Percentiles rank a stretch among this genome's conserved stretches.
Conservation (phyloP, 2,113 vertebrate genomes). For the Nyctereutes procyonoides region DNA sequence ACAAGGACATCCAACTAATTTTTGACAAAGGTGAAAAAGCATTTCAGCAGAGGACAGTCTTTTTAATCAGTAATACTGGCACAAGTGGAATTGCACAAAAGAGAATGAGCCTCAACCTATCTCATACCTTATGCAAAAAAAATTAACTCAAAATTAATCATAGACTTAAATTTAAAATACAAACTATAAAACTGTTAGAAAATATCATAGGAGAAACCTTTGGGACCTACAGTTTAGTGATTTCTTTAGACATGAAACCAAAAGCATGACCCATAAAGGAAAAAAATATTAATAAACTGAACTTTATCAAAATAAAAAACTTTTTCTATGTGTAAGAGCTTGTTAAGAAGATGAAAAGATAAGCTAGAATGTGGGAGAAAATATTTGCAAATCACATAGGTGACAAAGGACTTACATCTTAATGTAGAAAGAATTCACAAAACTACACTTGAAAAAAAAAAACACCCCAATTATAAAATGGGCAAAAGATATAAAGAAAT, state of each 20-base stretch:
- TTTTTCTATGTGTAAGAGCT: background rate
- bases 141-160: slow-evolving; percentile 1
- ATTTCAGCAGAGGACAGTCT: background rate
- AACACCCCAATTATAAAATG: background rate
- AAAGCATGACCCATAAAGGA: background rate
- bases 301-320: background rate
- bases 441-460: background rate
- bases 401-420: background rate
- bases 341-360: background rate
- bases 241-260: background rate
- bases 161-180: background rate
- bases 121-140: background rate
- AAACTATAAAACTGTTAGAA: background rate
- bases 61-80: background rate
- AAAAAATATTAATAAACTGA: background rate
- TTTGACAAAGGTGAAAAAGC: background rate
- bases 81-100: background rate
- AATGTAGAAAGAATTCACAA: background rate
- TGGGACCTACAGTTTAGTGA: background rate
- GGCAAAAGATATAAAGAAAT: background rate
- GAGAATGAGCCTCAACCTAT: background rate
- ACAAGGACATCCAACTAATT: background rate
- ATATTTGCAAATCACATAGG: background rate
- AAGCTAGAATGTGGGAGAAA: background rate
- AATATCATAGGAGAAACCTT: background rate